Conservation (phyloP, 2,888 invertebrate species). For the Chydorus sphaericus region DNA sequence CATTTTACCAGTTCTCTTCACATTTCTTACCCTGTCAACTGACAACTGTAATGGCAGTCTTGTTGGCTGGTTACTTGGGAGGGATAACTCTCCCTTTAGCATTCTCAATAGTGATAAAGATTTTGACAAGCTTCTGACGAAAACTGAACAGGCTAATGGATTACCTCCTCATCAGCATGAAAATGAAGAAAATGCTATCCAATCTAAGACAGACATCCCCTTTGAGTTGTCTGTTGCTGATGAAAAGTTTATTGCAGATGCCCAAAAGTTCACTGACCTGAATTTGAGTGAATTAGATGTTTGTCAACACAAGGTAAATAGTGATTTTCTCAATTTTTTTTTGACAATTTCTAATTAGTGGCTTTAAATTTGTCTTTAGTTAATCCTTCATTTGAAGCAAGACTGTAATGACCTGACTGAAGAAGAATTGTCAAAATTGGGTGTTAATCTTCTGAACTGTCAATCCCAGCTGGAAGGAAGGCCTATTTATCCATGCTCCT, state of each 20-base stretch:
- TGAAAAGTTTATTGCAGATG: slow-evolving; percentile 46
- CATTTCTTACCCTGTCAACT: too few relatives aligned
- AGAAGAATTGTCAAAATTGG: slow-evolving; percentile 47
- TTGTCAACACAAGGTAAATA: slow-evolving; percentile 43
- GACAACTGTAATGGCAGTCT: not conserved
- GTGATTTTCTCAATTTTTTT: not conserved
- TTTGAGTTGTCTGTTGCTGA: slow-evolving; percentile 41
- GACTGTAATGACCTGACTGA: slow-evolving; percentile 44
- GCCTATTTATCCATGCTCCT: slow-evolving; percentile 41
- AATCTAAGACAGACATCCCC: slow-evolving; percentile 24
- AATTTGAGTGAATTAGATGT: slow-evolving; percentile 41
- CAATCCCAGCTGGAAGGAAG: slow-evolving; percentile 46
- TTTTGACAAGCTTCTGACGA: not conserved
- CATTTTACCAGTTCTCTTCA: too few relatives aligned
- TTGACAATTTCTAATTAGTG: not conserved
- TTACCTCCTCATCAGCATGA: too few relatives aligned
- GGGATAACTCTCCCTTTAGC: not conserved
- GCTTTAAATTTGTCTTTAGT: slow-evolving; percentile 28
- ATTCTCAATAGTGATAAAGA: slow-evolving; percentile 1
- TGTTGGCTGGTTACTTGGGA: not conserved
- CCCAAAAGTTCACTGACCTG: slow-evolving; percentile 40
- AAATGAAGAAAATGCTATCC: not conserved
- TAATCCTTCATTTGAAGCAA: slow-evolving; percentile 41
- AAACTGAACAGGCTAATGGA: not conserved
- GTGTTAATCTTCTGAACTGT: slow-evolving; percentile 50